phyloP scores from a whole-genome alignment of 2,888 invertebrate species.

The Thereva nobilitata region DNA sequence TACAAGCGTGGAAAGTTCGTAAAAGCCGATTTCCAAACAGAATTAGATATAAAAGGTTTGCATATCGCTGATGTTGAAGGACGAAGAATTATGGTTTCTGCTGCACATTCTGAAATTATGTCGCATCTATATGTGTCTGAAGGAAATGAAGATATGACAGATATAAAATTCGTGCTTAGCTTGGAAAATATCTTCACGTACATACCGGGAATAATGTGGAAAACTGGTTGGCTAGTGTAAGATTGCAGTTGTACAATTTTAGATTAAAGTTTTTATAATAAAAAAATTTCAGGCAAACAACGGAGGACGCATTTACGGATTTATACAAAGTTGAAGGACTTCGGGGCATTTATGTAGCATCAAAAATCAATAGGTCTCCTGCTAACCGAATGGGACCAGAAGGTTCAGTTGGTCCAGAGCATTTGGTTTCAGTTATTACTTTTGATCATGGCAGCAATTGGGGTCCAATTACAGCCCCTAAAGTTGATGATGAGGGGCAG shows the following conservation, averaged over 20 bases:
- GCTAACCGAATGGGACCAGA: slow-evolving; percentile 47
- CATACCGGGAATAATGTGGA: slow-evolving; percentile 81
- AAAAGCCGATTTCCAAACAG: slow-evolving; percentile 75
- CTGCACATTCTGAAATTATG: slow-evolving; percentile 72
- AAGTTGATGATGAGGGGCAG: slow-evolving; percentile 69
- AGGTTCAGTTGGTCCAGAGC: slow-evolving; percentile 69
- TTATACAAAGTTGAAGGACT: slow-evolving; percentile 86
- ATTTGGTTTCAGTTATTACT: slow-evolving; percentile 78
- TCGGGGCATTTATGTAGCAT: slow-evolving; percentile 87
- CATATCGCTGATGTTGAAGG: slow-evolving; percentile 84
- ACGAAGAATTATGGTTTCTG: slow-evolving; percentile 78
- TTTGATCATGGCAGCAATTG: slow-evolving; percentile 87
- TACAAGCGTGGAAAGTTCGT: slow-evolving; percentile 72
- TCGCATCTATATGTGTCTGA: slow-evolving; percentile 84
- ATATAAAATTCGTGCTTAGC: slow-evolving; percentile 76
- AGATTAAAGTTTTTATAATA: neutral
- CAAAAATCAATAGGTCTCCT: slow-evolving; percentile 66
- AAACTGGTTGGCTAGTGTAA: slow-evolving; percentile 82
- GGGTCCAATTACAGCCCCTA: slow-evolving; percentile 75
- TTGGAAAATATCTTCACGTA: slow-evolving; percentile 80
- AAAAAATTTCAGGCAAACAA: slow-evolving; percentile 66
- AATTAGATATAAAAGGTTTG: slow-evolving; percentile 65
- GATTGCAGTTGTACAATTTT: neutral
- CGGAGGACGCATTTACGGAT: slow-evolving; percentile 83
- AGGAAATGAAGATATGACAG: slow-evolving; percentile 64